A percentile compares a stretch with the other conserved stretches of the same genome.
Conservation (phyloP, 2,113 vertebrate species). For the Odontesthes bonariensis region DNA sequence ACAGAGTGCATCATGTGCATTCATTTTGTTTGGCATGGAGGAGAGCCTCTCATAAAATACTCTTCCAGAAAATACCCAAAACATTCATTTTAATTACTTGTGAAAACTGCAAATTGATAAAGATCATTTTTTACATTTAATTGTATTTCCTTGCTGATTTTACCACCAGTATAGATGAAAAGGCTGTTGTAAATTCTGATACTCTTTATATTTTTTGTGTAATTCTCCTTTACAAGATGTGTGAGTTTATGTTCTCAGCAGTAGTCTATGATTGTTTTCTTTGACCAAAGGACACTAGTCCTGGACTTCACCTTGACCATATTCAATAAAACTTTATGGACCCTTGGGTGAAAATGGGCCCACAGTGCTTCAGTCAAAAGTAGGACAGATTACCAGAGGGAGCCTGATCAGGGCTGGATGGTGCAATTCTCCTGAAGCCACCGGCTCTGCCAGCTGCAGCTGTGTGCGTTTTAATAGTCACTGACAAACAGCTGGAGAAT, state of each 20-base stretch:
- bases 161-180: slow-evolving; percentile 2
- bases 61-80: too few species aligned
- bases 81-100: too few species aligned
- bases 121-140: not conserved
- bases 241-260: not conserved
- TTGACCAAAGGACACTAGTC: slow-evolving; percentile 32
- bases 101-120: not conserved
- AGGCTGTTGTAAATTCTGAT: not conserved
- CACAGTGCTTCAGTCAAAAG: slow-evolving; percentile 55
- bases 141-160: not conserved
- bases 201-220: slow-evolving; percentile 1
- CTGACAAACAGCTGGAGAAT: slow-evolving; percentile 57
- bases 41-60: not conserved
- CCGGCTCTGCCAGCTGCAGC: slow-evolving; percentile 50
- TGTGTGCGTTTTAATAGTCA: slow-evolving; percentile 52
- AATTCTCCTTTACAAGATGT: slow-evolving; percentile 5
- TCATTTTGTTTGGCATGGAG: too few species aligned
- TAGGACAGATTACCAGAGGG: slow-evolving; percentile 69
- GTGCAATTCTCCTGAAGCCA: slow-evolving; percentile 56
- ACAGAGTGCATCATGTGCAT: not conserved
- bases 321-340: slow-evolving; percentile 43
- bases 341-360: slow-evolving; percentile 59
- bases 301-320: slow-evolving; percentile 70
- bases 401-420: slow-evolving; percentile 63
- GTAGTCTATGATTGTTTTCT: slow-evolving; percentile 9